Evolutionary conservation across 2,888 invertebrate species (phyloP).

Genomic region (Terebella lapidaria): DNA sequence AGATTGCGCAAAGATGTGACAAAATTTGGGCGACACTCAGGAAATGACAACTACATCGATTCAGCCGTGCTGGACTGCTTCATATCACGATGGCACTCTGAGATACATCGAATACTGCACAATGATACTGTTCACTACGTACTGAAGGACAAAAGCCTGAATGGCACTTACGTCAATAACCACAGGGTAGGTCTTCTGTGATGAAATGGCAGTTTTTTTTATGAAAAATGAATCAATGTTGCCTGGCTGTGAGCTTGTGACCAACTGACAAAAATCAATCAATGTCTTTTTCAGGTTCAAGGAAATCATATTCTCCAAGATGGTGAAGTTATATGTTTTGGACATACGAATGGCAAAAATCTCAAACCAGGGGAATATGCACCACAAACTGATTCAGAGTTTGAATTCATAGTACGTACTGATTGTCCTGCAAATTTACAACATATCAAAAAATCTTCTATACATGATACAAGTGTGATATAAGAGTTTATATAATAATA

Average conservation of each 20-base stretch:
- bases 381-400: conserved; percentile 44
- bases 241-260: too few relatives aligned
- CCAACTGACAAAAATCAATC: too few relatives aligned
- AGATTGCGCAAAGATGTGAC: conserved; percentile 34
- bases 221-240: background rate
- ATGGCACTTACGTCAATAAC: conserved; percentile 55
- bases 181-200: conserved; percentile 34
- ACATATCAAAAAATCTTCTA: too few relatives aligned
- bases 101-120: conserved; percentile 38
- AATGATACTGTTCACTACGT: conserved; percentile 40
- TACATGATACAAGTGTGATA: too few relatives aligned
- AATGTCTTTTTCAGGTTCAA: background rate
- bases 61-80: conserved; percentile 48
- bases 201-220: background rate
- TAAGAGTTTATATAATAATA: too few relatives aligned
- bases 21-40: conserved; percentile 33
- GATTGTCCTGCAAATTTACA: too few relatives aligned
- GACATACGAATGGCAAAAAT: conserved; percentile 53
- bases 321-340: conserved; percentile 54
- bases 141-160: conserved; percentile 51
- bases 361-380: conserved; percentile 46
- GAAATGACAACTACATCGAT: conserved; percentile 44
- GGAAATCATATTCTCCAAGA: conserved; percentile 10
- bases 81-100: conserved; percentile 53
- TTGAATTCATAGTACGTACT: conserved; percentile 46